phyloP scores from a whole-genome alignment of 2,888 invertebrate species.

The Lamellibrachia satsuma region DNA sequence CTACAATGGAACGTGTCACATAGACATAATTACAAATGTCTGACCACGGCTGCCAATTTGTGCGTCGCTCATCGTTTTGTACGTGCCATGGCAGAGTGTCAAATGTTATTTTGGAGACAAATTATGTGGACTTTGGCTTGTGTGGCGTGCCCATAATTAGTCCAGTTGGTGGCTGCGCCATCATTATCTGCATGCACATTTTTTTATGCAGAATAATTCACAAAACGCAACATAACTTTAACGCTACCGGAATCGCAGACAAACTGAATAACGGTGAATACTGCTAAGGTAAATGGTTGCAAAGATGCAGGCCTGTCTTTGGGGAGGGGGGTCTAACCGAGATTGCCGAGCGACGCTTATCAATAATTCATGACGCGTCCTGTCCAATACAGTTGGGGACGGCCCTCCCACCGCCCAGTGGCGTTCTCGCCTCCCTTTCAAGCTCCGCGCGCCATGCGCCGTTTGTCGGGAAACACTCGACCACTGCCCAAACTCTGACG shows the following conservation, averaged over 20 bases:
- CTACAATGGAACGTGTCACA: not conserved
- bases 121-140: not conserved
- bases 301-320: not conserved
- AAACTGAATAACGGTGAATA: not conserved
- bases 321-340: not conserved
- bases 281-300: not conserved
- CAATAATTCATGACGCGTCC: conserved; percentile 17
- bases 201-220: not conserved
- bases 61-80: not conserved
- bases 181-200: not conserved
- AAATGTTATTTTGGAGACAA: not conserved
- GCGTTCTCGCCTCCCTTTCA: conserved; percentile 17
- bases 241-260: not conserved
- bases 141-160: not conserved
- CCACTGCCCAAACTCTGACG: not conserved
- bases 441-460: not conserved
- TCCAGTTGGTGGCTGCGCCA: not conserved
- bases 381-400: conserved; percentile 17
- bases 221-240: not conserved
- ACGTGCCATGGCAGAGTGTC: not conserved
- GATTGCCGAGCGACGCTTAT: conserved; percentile 12
- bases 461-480: not conserved
- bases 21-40: not conserved
- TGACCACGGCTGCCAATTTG: not conserved
- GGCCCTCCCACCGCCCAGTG: not conserved